Conservation (phyloP, 2,113 vertebrate genomes). For the Chrysochloris asiatica region DNA sequence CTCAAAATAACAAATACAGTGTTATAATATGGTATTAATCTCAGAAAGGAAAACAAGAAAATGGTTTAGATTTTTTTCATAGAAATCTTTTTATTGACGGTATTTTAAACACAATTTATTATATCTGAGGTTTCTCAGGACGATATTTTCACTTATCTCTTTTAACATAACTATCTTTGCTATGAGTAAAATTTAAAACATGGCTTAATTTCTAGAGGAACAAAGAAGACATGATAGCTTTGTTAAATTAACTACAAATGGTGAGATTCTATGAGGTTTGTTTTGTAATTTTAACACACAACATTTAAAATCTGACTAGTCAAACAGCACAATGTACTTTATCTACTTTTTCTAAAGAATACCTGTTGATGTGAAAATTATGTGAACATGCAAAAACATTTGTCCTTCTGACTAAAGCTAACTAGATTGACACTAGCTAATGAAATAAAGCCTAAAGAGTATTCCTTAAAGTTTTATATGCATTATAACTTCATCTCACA, state of each 20-base stretch:
- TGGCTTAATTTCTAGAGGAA: neutral
- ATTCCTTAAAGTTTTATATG: neutral
- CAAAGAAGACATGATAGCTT: neutral
- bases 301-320: neutral
- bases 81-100: neutral
- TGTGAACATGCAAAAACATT: neutral
- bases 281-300: neutral
- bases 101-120: neutral
- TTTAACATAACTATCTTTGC: neutral
- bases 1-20: no score
- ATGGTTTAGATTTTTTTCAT: neutral
- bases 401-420: neutral
- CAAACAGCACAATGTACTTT: neutral
- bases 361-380: neutral
- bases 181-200: neutral
- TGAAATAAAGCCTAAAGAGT: neutral
- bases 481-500: neutral
- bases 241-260: neutral
- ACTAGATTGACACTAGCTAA: conserved; percentile 19
- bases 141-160: neutral
- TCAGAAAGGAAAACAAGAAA: neutral
- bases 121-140: neutral
- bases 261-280: neutral
- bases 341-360: neutral
- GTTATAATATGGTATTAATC: neutral